phyloP scores from a whole-genome alignment of 2,113 vertebrate genomes.

The Climacteris rufus region DNA sequence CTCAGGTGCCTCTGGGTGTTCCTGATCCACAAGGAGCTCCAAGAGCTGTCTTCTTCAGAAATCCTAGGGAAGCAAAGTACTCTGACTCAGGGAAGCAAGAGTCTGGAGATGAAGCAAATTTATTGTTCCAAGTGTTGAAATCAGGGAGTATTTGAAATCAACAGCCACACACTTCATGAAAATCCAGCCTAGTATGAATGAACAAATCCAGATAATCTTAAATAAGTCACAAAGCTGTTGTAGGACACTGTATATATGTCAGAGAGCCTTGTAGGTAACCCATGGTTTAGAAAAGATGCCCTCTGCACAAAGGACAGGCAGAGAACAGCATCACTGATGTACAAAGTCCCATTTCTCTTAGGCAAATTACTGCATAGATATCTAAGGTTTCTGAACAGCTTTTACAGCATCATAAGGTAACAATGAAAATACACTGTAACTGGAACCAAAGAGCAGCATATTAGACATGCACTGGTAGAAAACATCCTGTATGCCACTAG shows the following conservation, averaged over 20 bases:
- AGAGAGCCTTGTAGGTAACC: background rate
- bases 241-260: background rate
- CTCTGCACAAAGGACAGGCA: background rate
- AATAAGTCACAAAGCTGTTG: slow-evolving; percentile 9
- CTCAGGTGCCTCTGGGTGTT: background rate
- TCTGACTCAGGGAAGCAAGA: background rate
- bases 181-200: background rate
- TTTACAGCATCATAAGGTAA: slow-evolving; percentile 11
- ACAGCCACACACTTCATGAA: slow-evolving; percentile 32
- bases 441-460: slow-evolving; percentile 54
- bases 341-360: slow-evolving; percentile 16
- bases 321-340: slow-evolving; percentile 46
- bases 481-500: slow-evolving; percentile 20
- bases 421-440: slow-evolving; percentile 52
- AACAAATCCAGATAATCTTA: background rate
- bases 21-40: background rate
- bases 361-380: slow-evolving; percentile 64
- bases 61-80: background rate
- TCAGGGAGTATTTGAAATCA: slow-evolving; percentile 18
- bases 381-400: slow-evolving; percentile 31
- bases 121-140: slow-evolving; percentile 59
- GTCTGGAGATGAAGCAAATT: slow-evolving; percentile 52
- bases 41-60: background rate
- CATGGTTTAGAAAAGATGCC: slow-evolving; percentile 8
- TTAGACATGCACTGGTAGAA: slow-evolving; percentile 58